Evolutionary conservation across 2,113 vertebrate species (phyloP), one percentile per base, ranked within the genome.

Genomic region (Neodontobutis hainanensis): DNA sequence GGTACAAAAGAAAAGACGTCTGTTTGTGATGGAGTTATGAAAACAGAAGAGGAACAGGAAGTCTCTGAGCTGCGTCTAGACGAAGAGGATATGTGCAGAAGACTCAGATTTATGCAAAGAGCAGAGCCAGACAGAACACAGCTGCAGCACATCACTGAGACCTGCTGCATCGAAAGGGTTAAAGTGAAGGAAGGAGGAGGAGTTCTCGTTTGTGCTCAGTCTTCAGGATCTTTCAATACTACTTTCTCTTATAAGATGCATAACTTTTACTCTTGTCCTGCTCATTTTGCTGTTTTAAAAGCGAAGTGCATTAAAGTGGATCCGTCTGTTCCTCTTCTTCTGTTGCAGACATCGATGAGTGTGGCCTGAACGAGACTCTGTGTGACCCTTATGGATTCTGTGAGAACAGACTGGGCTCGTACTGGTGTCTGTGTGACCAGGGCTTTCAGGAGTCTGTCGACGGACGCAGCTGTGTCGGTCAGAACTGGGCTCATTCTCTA

Each of bases 291-390:
- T 27, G 19, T 27, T 27, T 27, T 27, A 27, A 27, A 27, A 27
- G 1, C 1, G 3, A 27, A 27, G 19, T 27, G 19, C 19, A 27
- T 27, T 27, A 27, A 27, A 27, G 19, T 27, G 19, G 19, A 3
- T 3, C 19, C 19, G 19, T 4, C 5, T 47, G 3, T 40, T 40
- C 38, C 4, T 52, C 10, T 2, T 12, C 7, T 6, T 15, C 12
- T n/a, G 38, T 5, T 90, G 32, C 92, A 99, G 97, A 99, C 87
- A 89, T 97, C 52, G 95, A 99, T 80, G 97, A 99, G 85, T 99
- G 97, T 72, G 77, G 80, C 3, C 84, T 80, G 0, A 97, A 97
- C 4, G 91, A 92, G 84, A 95, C 94, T 0, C 45, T 93, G 8
- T 99, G 97, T 73, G 92, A 94, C 73, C 90, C 77, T 62, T 94